These are phyloP conservation scores for Sinella curviseta DNA, from an alignment of 1,140 invertebrate genomes.

Conservation along the genomic window DNA sequence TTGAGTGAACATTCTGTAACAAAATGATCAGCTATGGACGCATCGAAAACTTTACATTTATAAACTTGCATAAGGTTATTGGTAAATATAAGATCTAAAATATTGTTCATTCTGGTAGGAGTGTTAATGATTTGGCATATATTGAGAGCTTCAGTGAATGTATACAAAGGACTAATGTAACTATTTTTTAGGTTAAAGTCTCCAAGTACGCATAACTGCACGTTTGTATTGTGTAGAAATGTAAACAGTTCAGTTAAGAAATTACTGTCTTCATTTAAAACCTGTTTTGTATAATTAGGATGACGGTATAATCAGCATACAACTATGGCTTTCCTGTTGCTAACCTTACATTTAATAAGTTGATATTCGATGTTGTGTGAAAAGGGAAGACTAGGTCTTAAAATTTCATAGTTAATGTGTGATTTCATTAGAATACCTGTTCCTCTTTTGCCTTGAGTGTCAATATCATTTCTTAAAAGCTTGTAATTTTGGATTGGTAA, in stretches of 20 bases:
- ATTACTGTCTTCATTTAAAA: not conserved
- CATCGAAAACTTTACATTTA: too few relatives aligned
- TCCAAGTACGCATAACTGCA: not conserved
- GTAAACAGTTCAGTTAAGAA: not conserved
- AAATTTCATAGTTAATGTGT: not conserved
- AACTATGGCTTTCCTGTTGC: not conserved
- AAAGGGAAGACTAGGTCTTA: not conserved
- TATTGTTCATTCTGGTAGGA: not conserved
- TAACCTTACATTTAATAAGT: not conserved
- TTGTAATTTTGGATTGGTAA: not conserved
- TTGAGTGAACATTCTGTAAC: too few relatives aligned
- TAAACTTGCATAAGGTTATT: too few relatives aligned
- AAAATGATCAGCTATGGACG: too few relatives aligned
- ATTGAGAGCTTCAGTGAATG: not conserved
- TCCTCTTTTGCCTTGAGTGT: not conserved
- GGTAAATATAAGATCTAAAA: not conserved
- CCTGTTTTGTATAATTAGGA: not conserved
- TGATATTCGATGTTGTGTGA: not conserved
- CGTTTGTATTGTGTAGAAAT: not conserved
- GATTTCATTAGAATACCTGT: not conserved
- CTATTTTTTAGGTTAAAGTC: not conserved
- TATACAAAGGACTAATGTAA: not conserved
- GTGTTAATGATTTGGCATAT: not conserved
- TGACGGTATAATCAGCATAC: not conserved
- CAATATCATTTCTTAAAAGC: not conserved